phyloP scores from a whole-genome alignment of 92 coral and sea anemone species.

The Umimayanthus kanabou region DNA sequence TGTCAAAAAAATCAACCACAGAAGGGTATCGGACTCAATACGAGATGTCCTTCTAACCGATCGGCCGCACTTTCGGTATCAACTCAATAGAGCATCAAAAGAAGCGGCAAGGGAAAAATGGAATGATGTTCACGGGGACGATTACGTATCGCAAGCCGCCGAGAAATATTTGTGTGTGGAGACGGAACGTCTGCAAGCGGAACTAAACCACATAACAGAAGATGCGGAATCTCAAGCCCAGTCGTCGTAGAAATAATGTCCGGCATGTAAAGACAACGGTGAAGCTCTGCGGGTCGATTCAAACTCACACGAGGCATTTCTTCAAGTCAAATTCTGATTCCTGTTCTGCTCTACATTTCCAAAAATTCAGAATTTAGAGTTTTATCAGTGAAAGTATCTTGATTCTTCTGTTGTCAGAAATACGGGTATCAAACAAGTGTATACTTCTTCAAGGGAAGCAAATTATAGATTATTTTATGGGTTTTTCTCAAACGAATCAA shows the following conservation, averaged over 20 bases:
- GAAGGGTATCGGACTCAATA: conserved; percentile 70
- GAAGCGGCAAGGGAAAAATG: conserved; percentile 90
- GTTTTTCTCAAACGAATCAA: not conserved
- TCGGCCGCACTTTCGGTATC: conserved; percentile 94
- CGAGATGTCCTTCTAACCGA: conserved; percentile 70
- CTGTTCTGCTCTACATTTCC: not conserved
- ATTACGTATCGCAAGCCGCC: conserved; percentile 69
- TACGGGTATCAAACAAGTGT: not conserved
- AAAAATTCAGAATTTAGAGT: not conserved
- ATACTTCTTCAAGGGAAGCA: not conserved
- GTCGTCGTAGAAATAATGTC: not conserved
- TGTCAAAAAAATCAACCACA: conserved; percentile 83
- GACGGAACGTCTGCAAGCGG: conserved; percentile 73
- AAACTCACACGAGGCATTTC: not conserved
- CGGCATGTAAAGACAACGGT: not conserved
- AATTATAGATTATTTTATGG: not conserved
- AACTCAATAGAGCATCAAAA: conserved; percentile 75
- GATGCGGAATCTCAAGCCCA: conserved; percentile 30
- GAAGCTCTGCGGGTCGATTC: not conserved
- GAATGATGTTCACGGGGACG: conserved; percentile 80
- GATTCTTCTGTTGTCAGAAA: not conserved
- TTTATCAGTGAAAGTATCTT: too few species aligned
- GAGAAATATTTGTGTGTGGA: conserved; percentile 66
- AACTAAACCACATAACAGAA: conserved; percentile 57
- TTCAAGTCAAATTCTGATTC: not conserved